Evolutionary conservation across 2,888 invertebrate species (phyloP), one percentile per base, ranked within the genome.

Genomic region (Andrena trimmerana): DNA sequence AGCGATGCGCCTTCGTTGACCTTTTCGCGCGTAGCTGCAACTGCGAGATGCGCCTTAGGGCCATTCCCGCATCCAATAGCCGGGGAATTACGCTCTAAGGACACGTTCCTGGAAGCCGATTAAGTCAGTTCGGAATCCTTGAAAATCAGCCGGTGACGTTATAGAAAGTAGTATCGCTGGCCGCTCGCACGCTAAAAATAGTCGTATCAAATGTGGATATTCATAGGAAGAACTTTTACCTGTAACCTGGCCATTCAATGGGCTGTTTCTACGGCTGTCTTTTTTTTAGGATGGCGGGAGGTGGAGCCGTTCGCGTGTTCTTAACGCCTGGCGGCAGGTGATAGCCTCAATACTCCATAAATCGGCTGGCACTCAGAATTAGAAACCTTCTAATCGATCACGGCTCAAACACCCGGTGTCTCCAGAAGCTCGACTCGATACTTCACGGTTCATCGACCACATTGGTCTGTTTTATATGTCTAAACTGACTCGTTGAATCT

Each of bases 1-100:
- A 88, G 80, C 78, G 83, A 83, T 76, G 79, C 76, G 33, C 42
- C 63, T 50, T 36, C 69, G 83, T 72, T 85, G 88, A 88, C 86
- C 83, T 88, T 88, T 88, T 72, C 65, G 8, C 52, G 48, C 42
- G 1, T 24, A 20, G 31, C 70, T 57, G 50, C 50, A 33, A 48
- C 24, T 20, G 24, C 59, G 24, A 69, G 52, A 62, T 33, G 33
- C 67, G 69, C 72, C 80, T 66, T 72, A 59, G 77, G 86, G 68
- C 57, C 57, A n/a, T 60, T 48, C 65, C 63, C 57, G 78, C 70
- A 27, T 27, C 36, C 42, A 36, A 36, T 74, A 24, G 5, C 71
- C 69, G 71, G 33, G 73, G 81, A 80, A 74, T 84, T 20, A 76
- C 80, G 70, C 68, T 27, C 73, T 65, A 73, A 78, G 71, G 76